Conservation (phyloP, 2,888 invertebrate species). For the Agrotis segetum region DNA sequence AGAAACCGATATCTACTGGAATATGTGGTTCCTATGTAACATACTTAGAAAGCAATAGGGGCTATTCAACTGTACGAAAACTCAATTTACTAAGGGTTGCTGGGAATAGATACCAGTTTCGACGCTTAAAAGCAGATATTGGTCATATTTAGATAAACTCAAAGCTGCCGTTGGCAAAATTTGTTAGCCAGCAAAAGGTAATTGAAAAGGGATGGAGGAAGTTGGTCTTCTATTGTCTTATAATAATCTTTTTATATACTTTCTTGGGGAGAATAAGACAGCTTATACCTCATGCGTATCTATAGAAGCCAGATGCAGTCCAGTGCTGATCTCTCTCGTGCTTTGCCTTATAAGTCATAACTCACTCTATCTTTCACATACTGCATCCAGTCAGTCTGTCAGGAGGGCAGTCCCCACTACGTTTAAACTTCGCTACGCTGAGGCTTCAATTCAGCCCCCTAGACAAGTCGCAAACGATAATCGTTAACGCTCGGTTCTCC, state of each 20-base stretch:
- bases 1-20: neutral
- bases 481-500: too few relatives aligned
- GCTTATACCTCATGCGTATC: too few relatives aligned
- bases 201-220: neutral
- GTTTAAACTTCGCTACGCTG: too few relatives aligned
- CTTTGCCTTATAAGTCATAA: too few relatives aligned
- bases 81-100: conserved; percentile 46
- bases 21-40: conserved; percentile 3
- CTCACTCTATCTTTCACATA: neutral
- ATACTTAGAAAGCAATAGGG: conserved; percentile 30
- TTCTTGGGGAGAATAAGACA: neutral
- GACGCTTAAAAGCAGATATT: conserved; percentile 43
- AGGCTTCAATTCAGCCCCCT: too few relatives aligned
- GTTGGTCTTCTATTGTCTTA: neutral
- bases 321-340: neutral
- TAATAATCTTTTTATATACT: neutral
- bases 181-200: neutral
- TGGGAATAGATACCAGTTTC: conserved; percentile 43
- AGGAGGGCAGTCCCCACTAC: too few relatives aligned
- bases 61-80: conserved; percentile 37
- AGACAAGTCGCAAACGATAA: too few relatives aligned
- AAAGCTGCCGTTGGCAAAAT: conserved; percentile 21
- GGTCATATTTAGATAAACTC: conserved; percentile 53
- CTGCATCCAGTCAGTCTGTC: too few relatives aligned
- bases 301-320: neutral